These are phyloP conservation scores for Yponomeuta sedellus DNA, from an alignment of 2,888 invertebrate genomes.

Conservation along the genomic window DNA sequence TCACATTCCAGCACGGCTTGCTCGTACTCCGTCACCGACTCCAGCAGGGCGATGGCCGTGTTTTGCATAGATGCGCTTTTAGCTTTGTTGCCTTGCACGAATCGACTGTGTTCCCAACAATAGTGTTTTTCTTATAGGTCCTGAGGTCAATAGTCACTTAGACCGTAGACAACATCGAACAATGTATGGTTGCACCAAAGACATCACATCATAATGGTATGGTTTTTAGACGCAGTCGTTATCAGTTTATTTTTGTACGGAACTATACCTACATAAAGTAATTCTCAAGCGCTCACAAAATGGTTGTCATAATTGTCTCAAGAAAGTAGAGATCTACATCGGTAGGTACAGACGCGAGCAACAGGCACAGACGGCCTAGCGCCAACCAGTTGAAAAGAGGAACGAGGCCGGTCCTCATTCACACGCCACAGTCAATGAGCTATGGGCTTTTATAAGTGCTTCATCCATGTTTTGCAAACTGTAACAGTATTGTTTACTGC, in stretches of 20 bases:
- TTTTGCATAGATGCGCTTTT: conserved; percentile 67
- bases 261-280: too few relatives aligned
- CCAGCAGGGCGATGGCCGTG: conserved; percentile 67
- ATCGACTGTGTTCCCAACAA: conserved; percentile 38
- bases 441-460: conserved; percentile 46
- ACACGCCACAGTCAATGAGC: conserved; percentile 58
- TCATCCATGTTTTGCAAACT: background rate
- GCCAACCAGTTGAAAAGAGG: conserved; percentile 30
- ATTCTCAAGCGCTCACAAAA: background rate
- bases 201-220: conserved; percentile 2
- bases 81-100: conserved; percentile 38
- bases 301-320: background rate
- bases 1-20: conserved; percentile 70
- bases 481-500: background rate
- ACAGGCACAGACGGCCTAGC: conserved; percentile 35
- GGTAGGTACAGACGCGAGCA: conserved; percentile 27
- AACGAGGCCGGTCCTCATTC: conserved; percentile 62
- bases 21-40: conserved; percentile 67
- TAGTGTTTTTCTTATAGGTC: conserved; percentile 12
- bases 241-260: too few relatives aligned
- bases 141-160: background rate
- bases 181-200: background rate
- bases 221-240: background rate
- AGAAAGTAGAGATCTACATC: background rate
- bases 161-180: background rate